phyloP scores from a whole-genome alignment of 1,140 invertebrate genomes.

The Monochamus saltuarius region DNA sequence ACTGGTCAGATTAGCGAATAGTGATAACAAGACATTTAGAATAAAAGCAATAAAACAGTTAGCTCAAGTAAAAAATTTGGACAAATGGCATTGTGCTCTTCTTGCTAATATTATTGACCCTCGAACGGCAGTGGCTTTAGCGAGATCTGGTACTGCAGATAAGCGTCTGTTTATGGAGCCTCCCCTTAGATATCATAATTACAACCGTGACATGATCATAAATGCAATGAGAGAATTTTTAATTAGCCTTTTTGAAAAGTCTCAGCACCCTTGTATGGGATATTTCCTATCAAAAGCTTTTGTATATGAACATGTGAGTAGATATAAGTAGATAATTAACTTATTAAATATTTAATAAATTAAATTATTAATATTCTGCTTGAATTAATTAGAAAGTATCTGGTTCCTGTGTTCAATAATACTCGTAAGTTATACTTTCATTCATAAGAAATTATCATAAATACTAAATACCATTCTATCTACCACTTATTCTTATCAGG shows the following conservation, averaged over 20 bases:
- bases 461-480: not conserved
- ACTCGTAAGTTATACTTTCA: no score
- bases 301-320: constrained; percentile 57
- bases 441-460: constrained; percentile 6
- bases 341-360: no score
- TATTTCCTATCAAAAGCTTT: constrained; percentile 68
- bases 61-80: constrained; percentile 43
- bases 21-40: constrained; percentile 26
- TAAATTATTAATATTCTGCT: no score
- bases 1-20: constrained; percentile 19
- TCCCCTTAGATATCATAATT: constrained; percentile 57
- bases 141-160: constrained; percentile 59
- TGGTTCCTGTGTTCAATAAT: no score
- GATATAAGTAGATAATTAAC: no score
- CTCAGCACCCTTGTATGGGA: constrained; percentile 63
- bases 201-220: constrained; percentile 54
- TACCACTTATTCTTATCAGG: no score
- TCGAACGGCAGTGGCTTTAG: constrained; percentile 64
- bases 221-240: constrained; percentile 61
- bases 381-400: no score
- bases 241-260: constrained; percentile 55
- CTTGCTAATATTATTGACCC: constrained; percentile 67
- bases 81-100: constrained; percentile 63
- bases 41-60: constrained; percentile 53
- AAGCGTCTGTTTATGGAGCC: constrained; percentile 65